phyloP scores from a whole-genome alignment of 2,113 vertebrate genomes.

The Peromyscus polionotus region DNA sequence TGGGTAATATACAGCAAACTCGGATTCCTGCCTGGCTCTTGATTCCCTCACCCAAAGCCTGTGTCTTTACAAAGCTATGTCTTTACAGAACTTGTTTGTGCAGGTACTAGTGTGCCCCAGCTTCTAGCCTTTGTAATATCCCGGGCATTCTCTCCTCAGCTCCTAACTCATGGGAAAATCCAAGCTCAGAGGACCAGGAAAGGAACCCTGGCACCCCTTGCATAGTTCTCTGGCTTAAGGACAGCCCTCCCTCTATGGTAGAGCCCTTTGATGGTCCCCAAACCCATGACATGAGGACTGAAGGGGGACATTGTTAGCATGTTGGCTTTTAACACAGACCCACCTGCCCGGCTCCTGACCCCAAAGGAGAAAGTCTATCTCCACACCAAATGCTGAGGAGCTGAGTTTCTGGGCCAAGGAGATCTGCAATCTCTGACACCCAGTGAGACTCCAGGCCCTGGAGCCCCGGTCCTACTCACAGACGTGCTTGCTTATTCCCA shows the following conservation, averaged over 20 bases:
- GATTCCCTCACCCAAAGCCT: neutral
- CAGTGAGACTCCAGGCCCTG: slow-evolving; percentile 24
- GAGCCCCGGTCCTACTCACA: neutral
- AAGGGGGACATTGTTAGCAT: neutral
- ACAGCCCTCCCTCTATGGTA: neutral
- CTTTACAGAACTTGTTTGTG: neutral
- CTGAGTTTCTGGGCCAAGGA: neutral
- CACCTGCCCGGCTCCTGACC: neutral
- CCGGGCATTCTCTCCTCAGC: neutral
- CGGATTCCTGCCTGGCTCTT: accelerated
- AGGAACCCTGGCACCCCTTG: neutral
- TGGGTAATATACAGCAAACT: neutral
- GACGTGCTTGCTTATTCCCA: neutral
- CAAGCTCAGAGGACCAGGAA: neutral
- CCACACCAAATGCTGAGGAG: neutral
- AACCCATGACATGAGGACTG: neutral
- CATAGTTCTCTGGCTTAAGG: too few species aligned
- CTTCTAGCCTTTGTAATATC: neutral
- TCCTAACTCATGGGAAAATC: neutral
- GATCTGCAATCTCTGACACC: neutral
- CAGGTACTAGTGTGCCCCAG: neutral
- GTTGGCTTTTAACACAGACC: neutral
- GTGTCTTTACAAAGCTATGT: neutral
- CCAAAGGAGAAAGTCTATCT: neutral
- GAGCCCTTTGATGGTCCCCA: neutral